Evolutionary conservation across 2,797 vertebrate species (phyloP), one percentile per base, ranked within the genome.

Genomic region (Arctocebus calabarensis): DNA sequence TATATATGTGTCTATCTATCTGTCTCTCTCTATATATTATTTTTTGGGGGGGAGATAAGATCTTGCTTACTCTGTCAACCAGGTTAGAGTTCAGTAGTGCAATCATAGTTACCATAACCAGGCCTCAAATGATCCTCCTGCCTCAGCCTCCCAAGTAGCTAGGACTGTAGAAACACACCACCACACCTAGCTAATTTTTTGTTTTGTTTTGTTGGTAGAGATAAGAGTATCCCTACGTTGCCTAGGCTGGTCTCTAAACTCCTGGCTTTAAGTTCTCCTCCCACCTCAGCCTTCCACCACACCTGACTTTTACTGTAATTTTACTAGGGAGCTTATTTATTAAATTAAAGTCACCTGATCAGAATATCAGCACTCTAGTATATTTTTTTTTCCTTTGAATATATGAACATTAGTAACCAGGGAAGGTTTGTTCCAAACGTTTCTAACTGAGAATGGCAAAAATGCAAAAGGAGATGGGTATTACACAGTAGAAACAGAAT

Each of bases 361-460:
- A 94, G 89, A 93, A 93, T 70, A 52, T 89, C 91, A 91, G 34
- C 66, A 91, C 79, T 90, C 45, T 93, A 32, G 10, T 85, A n/a
- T 3, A 7, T 88, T 10, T 10, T 2, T 71, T 84, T 73, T 14
- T 20, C 0, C 7, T 34, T 87, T 57, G 81, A 92, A 5, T 84
- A 43, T 77, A 66, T 64, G 45, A 90, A 94, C 77, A 87, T 87
- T 87, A 87, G 59, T 37, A 73, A 88, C 48, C 48, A 93, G 70
- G 78, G 62, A 91, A 88, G 59, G 90, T 91, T 93, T 94, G 27
- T 90, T 91, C 3, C 34, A 88, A 84, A 78, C 10, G 82, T 87
- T 95, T 94, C 73, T 94, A 88, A 62, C 9, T 83, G 40, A 90
- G 22, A 81, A 66, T 87, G n/a, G 12, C 37, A 93, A 88, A 95